Evolutionary conservation across 2,797 vertebrate genomes (phyloP).

Genomic region (Fistularia tabacaria): DNA sequence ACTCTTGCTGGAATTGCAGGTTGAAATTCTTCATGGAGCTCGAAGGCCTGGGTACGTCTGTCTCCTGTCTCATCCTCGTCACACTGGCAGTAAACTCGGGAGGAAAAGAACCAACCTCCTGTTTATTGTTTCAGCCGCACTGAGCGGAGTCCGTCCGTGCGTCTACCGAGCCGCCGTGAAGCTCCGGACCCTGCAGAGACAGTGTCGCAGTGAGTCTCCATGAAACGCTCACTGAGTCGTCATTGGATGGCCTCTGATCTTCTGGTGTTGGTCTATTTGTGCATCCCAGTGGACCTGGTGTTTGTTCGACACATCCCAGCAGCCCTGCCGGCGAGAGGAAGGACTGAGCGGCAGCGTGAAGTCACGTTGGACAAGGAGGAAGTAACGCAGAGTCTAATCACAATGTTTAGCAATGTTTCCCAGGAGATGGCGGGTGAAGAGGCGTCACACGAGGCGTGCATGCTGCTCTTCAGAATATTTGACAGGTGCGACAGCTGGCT

Average conservation of each 20-base stretch:
- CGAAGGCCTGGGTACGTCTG: not conserved
- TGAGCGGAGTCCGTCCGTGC: conserved; percentile 65
- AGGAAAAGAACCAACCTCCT: not conserved
- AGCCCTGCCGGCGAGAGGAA: conserved; percentile 22
- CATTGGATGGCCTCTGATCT: not conserved
- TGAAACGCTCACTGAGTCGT: not conserved
- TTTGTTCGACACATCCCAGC: conserved; percentile 47
- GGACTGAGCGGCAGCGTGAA: conserved; percentile 10
- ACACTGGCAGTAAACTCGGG: too few relatives aligned
- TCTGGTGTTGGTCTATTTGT: not conserved
- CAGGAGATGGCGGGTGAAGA: conserved; percentile 60
- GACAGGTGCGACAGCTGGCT: conserved; percentile 77
- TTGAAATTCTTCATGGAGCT: not conserved
- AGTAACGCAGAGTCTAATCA: conserved; percentile 62
- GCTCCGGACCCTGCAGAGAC: conserved; percentile 77
- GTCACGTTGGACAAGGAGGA: conserved; percentile 56
- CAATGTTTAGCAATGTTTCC: conserved; percentile 69
- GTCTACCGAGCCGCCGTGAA: conserved; percentile 82
- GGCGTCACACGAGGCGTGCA: conserved; percentile 61
- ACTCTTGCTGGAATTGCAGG: not conserved
- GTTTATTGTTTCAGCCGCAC: conserved; percentile 56
- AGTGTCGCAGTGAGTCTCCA: conserved; percentile 76
- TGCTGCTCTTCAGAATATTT: conserved; percentile 71
- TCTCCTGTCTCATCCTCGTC: not conserved
- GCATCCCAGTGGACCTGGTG: conserved; percentile 63